Percentiles rank a stretch among this genome's conserved stretches.
These are phyloP conservation scores for Cylas formicarius DNA, from an alignment of 1,140 invertebrate genomes.

Conservation along the genomic window DNA sequence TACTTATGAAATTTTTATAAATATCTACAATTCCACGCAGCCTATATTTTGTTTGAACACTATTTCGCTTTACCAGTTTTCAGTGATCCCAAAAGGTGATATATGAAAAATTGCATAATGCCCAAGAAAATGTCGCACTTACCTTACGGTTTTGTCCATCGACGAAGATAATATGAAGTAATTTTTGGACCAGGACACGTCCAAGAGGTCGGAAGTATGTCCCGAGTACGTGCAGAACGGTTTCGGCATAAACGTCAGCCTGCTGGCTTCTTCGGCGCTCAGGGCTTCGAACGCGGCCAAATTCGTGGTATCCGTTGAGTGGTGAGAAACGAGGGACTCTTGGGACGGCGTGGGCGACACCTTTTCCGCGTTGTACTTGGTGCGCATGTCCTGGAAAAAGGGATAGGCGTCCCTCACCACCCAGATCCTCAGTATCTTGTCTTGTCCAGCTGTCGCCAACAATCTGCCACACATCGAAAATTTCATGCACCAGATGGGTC, in stretches of 20 bases:
- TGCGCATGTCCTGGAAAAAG: slow-evolving; percentile 91
- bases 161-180: slow-evolving; percentile 96
- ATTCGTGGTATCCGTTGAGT: slow-evolving; percentile 58
- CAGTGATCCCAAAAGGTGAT: no score
- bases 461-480: slow-evolving; percentile 91
- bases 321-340: slow-evolving; percentile 75
- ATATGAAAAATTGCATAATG: no score
- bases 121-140: no score
- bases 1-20: no score
- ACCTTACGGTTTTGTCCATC: slow-evolving; percentile 95
- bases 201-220: slow-evolving; percentile 92
- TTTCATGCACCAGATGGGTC: slow-evolving; percentile 98
- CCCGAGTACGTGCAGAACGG: slow-evolving; percentile 92
- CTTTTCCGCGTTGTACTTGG: slow-evolving; percentile 85
- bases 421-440: slow-evolving; percentile 89
- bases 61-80: no score
- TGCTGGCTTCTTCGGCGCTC: slow-evolving; percentile 42
- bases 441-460: slow-evolving; percentile 92
- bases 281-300: slow-evolving; percentile 44
- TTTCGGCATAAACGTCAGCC: slow-evolving; percentile 80
- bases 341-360: slow-evolving; percentile 84
- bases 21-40: no score
- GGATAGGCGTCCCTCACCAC: slow-evolving; percentile 78
- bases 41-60: no score
- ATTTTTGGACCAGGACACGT: slow-evolving; percentile 97